Conservation (phyloP, 2,113 vertebrate genomes). For the Crotophaga sulcirostris region DNA sequence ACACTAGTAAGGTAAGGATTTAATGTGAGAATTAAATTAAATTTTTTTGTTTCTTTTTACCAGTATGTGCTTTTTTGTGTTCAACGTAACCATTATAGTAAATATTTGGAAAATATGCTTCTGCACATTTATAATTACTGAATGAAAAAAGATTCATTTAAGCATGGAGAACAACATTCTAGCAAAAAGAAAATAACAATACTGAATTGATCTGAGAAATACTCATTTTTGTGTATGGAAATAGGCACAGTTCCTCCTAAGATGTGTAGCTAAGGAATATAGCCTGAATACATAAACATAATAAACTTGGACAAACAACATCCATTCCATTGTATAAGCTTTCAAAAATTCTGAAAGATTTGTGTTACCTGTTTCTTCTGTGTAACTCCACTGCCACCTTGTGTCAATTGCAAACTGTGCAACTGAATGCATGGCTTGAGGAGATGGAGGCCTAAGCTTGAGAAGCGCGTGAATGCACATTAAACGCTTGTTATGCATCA, state of each 20-base stretch:
- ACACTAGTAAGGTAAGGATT: not conserved
- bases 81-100: not conserved
- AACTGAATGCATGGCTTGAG: accelerated
- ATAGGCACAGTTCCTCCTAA: not conserved
- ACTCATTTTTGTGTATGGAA: not conserved
- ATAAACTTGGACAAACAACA: not conserved
- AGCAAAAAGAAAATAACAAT: not conserved
- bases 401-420: not conserved
- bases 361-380: not conserved
- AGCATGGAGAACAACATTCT: not conserved
- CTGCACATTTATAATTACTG: not conserved
- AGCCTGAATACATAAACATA: not conserved
- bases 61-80: not conserved
- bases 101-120: not conserved
- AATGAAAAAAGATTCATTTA: not conserved
- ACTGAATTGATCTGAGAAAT: not conserved
- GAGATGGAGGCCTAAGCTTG: not conserved
- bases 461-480: accelerated
- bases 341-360: not conserved
- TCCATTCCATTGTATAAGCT: not conserved
- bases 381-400: not conserved
- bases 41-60: not conserved
- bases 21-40: no score
- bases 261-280: not conserved
- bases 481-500: not conserved